Base-by-base conservation (phyloP, 2,888 invertebrate species). In the Plusia festucae region DNA sequence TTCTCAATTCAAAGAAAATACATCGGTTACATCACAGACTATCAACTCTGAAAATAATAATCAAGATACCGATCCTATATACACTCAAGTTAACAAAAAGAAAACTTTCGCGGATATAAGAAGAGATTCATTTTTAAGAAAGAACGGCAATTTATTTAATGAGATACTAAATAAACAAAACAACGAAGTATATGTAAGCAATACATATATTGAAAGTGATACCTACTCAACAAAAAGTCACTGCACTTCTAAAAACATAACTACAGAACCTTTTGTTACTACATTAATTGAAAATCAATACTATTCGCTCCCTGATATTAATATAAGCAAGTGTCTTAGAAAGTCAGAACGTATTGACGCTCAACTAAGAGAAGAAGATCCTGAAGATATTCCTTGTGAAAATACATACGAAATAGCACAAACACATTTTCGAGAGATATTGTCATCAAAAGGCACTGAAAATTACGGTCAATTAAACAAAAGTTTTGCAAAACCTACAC, bases 291-390 rank as follows among this genome's bases (percentile, higher is more conserved):
- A 96, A 87, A 97, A 97, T 86, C 97, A 97, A 85, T 97, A 96
- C 83, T 96, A 96, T 88, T 97, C 97, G 22, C 90, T 97, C 71
- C 97, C 97, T 9, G 97, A 97, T 87, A 96, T 97, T 54, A 96
- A 96, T 64, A 96, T 96, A 24, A 96, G 97, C 68, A 96, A 97
- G 86, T 96, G 96, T 84, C 94, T 97, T 69, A 96, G 96, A 81
- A 97, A 96, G 84, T 97, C 96, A 65, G 97, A 97, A 86, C 96
- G 96, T 76, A 97, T 97, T 81, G 97, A 97, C 87, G 96, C 96
- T 64, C 97, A 97, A 86, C 88, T 97, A 62, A 92, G 97, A 83
- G 91, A 94, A 82, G 93, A 93, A 82, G 93, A 93, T 73, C 90
- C 91, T 67, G 93, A 95, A 83, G 93, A 95, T 54, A 89, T 90